Conservation (phyloP, 2,888 invertebrate genomes). For the Callyntrura guangdongensis region DNA sequence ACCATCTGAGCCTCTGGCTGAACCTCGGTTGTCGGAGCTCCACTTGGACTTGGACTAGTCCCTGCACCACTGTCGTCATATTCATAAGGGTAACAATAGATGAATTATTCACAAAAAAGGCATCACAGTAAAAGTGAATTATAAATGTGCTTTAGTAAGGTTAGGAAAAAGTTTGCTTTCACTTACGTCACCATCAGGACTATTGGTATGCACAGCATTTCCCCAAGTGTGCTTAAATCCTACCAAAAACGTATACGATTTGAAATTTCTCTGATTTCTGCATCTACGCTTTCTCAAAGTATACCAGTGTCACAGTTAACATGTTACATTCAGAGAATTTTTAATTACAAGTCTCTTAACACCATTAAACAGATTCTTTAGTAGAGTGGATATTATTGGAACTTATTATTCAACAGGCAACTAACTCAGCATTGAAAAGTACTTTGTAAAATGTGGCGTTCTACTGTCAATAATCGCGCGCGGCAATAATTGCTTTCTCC, state of each 20-base stretch:
- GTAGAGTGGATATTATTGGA: background rate
- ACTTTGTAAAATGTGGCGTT: too few species aligned
- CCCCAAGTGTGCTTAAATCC: background rate
- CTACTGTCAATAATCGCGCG: too few species aligned
- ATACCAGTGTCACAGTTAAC: too few species aligned
- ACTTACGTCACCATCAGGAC: constrained; percentile 78
- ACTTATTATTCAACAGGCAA: background rate
- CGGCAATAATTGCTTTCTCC: too few species aligned
- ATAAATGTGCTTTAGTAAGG: constrained; percentile 28
- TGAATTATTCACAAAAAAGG: background rate
- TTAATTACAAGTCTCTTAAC: background rate
- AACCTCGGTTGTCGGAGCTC: constrained; percentile 53
- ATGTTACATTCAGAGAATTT: background rate
- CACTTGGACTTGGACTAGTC: constrained; percentile 73
- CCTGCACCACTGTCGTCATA: constrained; percentile 40
- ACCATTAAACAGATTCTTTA: background rate
- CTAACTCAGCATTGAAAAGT: too few species aligned
- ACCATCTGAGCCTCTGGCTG: constrained; percentile 30
- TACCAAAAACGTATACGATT: constrained; percentile 8
- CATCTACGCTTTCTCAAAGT: too few species aligned
- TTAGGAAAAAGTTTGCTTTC: constrained; percentile 40
- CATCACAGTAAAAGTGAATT: background rate
- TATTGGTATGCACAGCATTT: constrained; percentile 75
- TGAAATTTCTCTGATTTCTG: background rate
- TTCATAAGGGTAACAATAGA: background rate